Base-by-base conservation (phyloP, 1,140 invertebrate species). In the Nomia melanderi region DNA sequence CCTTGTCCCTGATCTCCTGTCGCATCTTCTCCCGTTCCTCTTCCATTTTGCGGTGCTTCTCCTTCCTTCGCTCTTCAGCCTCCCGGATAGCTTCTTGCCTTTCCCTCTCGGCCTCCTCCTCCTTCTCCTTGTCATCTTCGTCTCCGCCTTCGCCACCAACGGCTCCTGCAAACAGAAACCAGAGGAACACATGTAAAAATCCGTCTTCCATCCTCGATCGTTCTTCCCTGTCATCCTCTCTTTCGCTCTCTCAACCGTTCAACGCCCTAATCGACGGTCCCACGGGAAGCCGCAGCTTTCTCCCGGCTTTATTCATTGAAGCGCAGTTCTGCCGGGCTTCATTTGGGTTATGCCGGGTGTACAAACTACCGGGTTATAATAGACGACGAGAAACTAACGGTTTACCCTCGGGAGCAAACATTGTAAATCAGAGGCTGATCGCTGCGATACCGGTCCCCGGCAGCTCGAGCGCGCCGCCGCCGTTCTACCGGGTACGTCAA, bases 1-100 rank as follows among this genome's bases (percentile, higher is more conserved):
- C 98, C 96, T 99, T 99, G 93, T 98, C 98, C 93, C 98, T 95
- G 92, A 99, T 99, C 92, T 98, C 97, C 93, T 98, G 98, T 90
- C 98, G 94, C 97, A 99, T 98, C 93, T 98, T 98, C 93, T 99
- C 98, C 83, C 98, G 94, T 92, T 99, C 98, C 87, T 98, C 98
- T 92, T 99, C 98, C 97, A 99, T 99, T 93, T 99, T 99, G 86
- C 98, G 95, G 93, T 99, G 98, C 91, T 99, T 99, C 92, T 99
- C 98, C 94, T 98, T 98, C 88, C 98, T 94, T 87, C 97, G 94
- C 84, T 98, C 98, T 92, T 99, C 98, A 67, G 97, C 97, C 91
- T 98, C 97, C 86, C 95, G 94, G 92, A 98, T 97, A 86, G 97
- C 97, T 92, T 98, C 97, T 92, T 96, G 95, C 87, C 98, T 94